These are phyloP conservation scores for Stratiomys singularior DNA, from an alignment of 2,888 invertebrate genomes.

Conservation along the genomic window DNA sequence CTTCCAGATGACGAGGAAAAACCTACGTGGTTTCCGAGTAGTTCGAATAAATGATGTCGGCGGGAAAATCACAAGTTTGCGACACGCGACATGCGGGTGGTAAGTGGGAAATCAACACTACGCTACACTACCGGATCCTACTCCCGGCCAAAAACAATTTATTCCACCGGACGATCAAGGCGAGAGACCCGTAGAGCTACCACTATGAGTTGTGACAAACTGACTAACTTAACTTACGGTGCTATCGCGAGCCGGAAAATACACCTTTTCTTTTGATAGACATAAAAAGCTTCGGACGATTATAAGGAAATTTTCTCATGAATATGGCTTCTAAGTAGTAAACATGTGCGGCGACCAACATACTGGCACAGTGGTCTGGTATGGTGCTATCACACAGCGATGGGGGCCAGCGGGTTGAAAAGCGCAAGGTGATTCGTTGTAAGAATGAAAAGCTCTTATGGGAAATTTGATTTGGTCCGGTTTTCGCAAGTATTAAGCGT, in stretches of 20 bases:
- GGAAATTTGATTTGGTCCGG: conserved; percentile 18
- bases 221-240: neutral
- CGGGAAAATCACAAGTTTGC: neutral
- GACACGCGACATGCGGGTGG: neutral
- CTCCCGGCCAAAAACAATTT: neutral
- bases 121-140: neutral
- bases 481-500: neutral
- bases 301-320: conserved; percentile 27
- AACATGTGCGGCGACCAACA: neutral
- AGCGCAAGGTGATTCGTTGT: conserved; percentile 28
- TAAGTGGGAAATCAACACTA: neutral
- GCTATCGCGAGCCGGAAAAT: conserved; percentile 28
- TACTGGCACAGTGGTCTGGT: neutral
- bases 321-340: conserved; percentile 2
- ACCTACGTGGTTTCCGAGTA: neutral
- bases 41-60: neutral
- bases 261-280: neutral
- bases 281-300: conserved; percentile 1
- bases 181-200: conserved; percentile 16
- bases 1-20: neutral
- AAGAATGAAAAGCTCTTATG: conserved; percentile 26
- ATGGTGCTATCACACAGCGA: neutral
- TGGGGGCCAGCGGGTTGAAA: neutral
- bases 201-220: conserved; percentile 16
- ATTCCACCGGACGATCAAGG: neutral